A percentile compares a stretch with the other conserved stretches of the same genome.
Conservation (phyloP, 2,113 vertebrate species). For the Mus spicilegus region DNA sequence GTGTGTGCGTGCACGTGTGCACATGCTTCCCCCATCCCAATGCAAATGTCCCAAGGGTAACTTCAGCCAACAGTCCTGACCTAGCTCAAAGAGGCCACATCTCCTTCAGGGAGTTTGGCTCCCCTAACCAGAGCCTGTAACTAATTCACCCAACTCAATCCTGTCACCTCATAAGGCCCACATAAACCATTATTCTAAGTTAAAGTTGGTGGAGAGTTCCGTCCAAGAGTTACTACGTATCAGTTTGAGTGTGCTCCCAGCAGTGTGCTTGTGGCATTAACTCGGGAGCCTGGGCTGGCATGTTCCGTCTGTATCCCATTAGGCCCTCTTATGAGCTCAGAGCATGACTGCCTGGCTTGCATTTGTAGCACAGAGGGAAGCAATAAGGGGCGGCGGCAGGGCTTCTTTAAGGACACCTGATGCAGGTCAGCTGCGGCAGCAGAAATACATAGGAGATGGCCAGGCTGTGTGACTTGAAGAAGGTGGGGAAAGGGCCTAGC, state of each 20-base stretch:
- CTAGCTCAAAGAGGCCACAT: background rate
- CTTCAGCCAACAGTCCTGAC: background rate
- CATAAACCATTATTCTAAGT: slow-evolving; percentile 20
- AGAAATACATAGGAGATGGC: slow-evolving; percentile 32
- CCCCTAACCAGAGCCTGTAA: background rate
- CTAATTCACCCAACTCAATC: background rate
- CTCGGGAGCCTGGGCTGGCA: background rate
- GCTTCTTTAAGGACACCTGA: slow-evolving; percentile 37
- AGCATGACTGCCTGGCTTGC: slow-evolving; percentile 52
- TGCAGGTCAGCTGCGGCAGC: slow-evolving; percentile 13
- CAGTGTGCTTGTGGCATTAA: background rate
- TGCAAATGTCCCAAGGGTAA: background rate
- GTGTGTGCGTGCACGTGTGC: fast-evolving
- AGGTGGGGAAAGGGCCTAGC: background rate
- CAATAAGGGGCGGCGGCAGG: background rate
- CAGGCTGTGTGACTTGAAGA: background rate
- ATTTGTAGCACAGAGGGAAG: slow-evolving; percentile 57
- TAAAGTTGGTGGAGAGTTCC: slow-evolving; percentile 18
- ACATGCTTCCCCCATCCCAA: too few species aligned
- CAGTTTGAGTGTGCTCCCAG: background rate
- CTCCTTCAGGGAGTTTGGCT: background rate
- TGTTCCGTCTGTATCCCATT: slow-evolving; percentile 27
- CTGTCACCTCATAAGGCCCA: background rate
- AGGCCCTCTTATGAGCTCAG: slow-evolving; percentile 49
- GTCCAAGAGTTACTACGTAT: background rate